Base-by-base conservation (phyloP, 2,888 invertebrate species). In the Adelognathus sp. region DNA sequence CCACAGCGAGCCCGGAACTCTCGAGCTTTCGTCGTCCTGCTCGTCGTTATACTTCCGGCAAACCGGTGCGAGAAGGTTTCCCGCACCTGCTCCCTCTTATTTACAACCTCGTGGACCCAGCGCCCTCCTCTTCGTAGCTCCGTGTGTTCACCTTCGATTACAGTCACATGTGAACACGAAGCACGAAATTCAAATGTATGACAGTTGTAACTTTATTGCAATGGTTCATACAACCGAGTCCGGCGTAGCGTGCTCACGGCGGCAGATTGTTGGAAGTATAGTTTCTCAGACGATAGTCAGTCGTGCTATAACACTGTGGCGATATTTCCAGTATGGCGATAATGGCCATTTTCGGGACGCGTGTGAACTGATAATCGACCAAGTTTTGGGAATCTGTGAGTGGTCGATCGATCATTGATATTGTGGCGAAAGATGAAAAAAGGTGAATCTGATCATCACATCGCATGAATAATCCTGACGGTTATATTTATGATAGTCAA, bases 81-180 rank as follows among this genome's bases (percentile, higher is more conserved):
- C 84, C 72, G 76, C 87, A 87, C 87, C 88, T 87, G 87, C 86
- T 85, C 79, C 83, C 82, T 79, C 79, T 86, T 85, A 86, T 83
- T 83, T 82, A 79, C 79, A 79, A 71, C 79, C 71, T 71, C 75
- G 60, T 76, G 78, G 79, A 79, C 79, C 72, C 52, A 60, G 67
- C 58, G 41, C 46, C 66, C 44, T 58, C 39, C 60, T 33, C 75
- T 63, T 36, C 21, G 14, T 44, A 41, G n/a, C 58, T 70, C 61
- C 9, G 1, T n/a, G 31, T n/a, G 50, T 46, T 60, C 66, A 75
- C 71, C 75, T 79, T 79, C 79, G 79, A 79, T 79, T 75, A 79
- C 50, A 61, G 71, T 71, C 75, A 33, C 69, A 74, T 63, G 64
- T 64, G 52, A 66, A 71, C 75, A 66, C 36, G 11, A 7, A 66